Evolutionary conservation across 2,113 vertebrate species (phyloP).

Genomic region (Callipepla squamata): DNA sequence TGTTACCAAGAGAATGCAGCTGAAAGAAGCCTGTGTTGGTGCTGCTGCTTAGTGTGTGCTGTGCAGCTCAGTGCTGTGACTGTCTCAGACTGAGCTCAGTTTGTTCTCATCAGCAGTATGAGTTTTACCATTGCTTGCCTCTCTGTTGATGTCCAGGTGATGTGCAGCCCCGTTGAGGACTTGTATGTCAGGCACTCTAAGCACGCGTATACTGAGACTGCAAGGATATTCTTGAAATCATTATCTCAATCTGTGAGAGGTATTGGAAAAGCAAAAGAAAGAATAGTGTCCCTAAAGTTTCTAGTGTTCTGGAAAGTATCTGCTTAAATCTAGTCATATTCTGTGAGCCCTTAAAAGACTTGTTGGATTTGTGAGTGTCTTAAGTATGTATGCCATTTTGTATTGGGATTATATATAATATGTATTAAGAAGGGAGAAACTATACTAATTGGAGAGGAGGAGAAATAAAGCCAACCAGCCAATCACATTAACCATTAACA

Average conservation of each 20-base stretch:
- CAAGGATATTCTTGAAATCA: neutral
- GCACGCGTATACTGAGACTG: neutral
- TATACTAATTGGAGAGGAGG: neutral
- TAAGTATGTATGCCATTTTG: neutral
- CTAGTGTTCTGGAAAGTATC: neutral
- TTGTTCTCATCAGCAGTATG: neutral
- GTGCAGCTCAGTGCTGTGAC: neutral
- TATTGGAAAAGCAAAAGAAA: neutral
- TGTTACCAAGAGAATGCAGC: neutral
- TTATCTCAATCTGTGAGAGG: neutral
- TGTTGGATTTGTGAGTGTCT: neutral
- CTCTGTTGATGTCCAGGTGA: neutral
- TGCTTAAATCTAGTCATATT: neutral
- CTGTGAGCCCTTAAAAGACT: neutral
- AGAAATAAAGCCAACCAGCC: neutral
- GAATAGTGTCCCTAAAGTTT: neutral
- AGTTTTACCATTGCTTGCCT: neutral
- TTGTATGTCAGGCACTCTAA: neutral
- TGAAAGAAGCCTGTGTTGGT: slow-evolving; percentile 19
- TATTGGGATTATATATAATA: neutral
- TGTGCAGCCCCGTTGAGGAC: neutral
- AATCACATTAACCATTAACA: neutral
- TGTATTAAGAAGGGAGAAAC: neutral
- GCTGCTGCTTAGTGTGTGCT: neutral
- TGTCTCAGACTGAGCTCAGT: slow-evolving; percentile 12